Evolutionary conservation across 1,140 invertebrate species (phyloP).

Genomic region (Diuraphis noxia): DNA sequence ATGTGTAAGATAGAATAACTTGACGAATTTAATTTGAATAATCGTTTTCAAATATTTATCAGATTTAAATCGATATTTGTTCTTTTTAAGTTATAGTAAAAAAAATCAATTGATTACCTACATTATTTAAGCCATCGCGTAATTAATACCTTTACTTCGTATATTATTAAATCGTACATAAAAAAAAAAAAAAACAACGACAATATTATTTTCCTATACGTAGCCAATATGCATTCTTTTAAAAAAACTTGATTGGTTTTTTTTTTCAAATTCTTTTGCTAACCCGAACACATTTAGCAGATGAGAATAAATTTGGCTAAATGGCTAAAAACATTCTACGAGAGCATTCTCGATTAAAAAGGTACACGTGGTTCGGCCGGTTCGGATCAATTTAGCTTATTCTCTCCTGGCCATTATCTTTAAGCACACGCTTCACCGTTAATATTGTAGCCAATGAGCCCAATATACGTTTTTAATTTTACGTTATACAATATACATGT

Average conservation of each 20-base stretch:
- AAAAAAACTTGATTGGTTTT: background rate
- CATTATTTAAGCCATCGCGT: background rate
- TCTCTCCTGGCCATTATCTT: background rate
- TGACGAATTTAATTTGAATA: background rate
- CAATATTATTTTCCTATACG: background rate
- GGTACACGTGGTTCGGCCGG: background rate
- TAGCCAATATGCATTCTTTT: background rate
- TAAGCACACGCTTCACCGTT: conserved; percentile 15
- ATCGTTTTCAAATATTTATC: background rate
- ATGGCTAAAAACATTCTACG: background rate
- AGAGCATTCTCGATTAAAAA: conserved; percentile 23
- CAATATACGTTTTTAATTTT: background rate
- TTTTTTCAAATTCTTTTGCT: background rate
- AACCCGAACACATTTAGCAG: background rate
- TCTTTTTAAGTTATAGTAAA: background rate
- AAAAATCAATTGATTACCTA: background rate
- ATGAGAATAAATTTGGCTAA: background rate
- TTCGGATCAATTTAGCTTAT: conserved; percentile 15
- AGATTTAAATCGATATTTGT: background rate
- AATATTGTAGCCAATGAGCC: background rate
- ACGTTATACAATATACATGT: background rate
- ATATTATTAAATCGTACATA: too few relatives aligned
- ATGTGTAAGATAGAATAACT: background rate
- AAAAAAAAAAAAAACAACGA: background rate
- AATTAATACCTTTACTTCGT: background rate